Percentiles rank a stretch among this genome's conserved stretches.
Conservation (phyloP, 2,888 invertebrate species). For the Electrophaes corylata region DNA sequence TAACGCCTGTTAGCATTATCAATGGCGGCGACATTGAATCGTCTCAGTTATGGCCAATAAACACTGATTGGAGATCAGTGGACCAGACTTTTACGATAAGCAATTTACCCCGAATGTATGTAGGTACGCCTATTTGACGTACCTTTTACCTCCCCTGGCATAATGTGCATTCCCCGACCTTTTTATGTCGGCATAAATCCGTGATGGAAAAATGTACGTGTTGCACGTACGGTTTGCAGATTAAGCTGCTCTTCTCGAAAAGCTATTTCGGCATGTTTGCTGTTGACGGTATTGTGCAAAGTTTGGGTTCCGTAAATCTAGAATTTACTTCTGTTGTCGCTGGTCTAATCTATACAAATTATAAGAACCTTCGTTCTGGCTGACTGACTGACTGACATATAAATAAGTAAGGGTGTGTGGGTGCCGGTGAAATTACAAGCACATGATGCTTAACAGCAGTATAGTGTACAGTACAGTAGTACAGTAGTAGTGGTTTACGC, state of each 20-base stretch:
- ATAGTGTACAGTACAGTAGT: too few species aligned
- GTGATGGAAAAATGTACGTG: slow-evolving; percentile 65
- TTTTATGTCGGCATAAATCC: slow-evolving; percentile 77
- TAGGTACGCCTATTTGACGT: slow-evolving; percentile 57
- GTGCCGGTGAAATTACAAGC: too few species aligned
- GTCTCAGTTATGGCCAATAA: slow-evolving; percentile 72
- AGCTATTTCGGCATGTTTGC: slow-evolving; percentile 16
- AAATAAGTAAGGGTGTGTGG: too few species aligned
- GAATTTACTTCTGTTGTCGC: slow-evolving; percentile 38
- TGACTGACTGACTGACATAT: too few species aligned
- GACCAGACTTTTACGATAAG: slow-evolving; percentile 78
- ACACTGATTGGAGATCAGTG: slow-evolving; percentile 79
- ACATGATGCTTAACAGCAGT: too few species aligned
- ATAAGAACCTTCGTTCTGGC: too few species aligned
- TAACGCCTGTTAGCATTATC: slow-evolving; percentile 73
- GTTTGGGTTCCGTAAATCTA: slow-evolving; percentile 51
- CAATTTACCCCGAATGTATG: slow-evolving; percentile 69
- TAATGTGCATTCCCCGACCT: slow-evolving; percentile 76
- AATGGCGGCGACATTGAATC: slow-evolving; percentile 74
- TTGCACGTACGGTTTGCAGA: slow-evolving; percentile 43
- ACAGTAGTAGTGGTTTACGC: too few species aligned
- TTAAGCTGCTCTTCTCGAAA: slow-evolving; percentile 21
- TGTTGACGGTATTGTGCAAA: slow-evolving; percentile 36
- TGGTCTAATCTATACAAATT: too few species aligned
- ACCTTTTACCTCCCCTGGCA: slow-evolving; percentile 56